phyloP scores from a whole-genome alignment of 2,888 invertebrate genomes.

The Lagria hirta region DNA sequence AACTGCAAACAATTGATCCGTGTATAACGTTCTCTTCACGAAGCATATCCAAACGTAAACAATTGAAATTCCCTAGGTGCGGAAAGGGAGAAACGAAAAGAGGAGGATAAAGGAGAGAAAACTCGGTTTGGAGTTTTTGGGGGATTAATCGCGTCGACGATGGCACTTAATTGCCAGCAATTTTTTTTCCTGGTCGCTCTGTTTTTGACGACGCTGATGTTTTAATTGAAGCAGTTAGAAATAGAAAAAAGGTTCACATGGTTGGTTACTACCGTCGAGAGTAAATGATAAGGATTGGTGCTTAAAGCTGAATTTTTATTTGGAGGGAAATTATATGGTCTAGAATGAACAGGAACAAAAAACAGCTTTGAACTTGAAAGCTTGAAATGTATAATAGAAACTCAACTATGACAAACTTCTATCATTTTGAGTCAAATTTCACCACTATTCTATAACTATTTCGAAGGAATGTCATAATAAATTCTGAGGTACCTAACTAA shows the following conservation, averaged over 20 bases:
- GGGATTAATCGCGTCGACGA: slow-evolving; percentile 7
- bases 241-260: background rate
- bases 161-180: slow-evolving; percentile 1
- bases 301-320: no score
- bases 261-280: no score
- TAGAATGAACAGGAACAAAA: no score
- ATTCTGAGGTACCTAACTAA: no score
- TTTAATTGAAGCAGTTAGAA: slow-evolving; percentile 9
- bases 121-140: slow-evolving; percentile 1
- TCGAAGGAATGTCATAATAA: no score
- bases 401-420: no score
- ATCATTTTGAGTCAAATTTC: no score
- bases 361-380: no score
- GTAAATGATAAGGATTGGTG: no score
- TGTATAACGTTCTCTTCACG: slow-evolving; percentile 28
- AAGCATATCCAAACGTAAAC: slow-evolving; percentile 31
- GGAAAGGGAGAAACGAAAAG: slow-evolving; percentile 3
- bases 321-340: no score
- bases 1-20: slow-evolving; percentile 31
- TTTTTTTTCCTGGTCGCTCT: slow-evolving; percentile 4
- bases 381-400: no score
- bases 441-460: no score
- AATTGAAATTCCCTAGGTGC: slow-evolving; percentile 31
- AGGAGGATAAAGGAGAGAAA: background rate
- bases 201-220: slow-evolving; percentile 2